Base-by-base conservation (phyloP, 2,797 vertebrate genomes). In the Streptopelia turtur region DNA sequence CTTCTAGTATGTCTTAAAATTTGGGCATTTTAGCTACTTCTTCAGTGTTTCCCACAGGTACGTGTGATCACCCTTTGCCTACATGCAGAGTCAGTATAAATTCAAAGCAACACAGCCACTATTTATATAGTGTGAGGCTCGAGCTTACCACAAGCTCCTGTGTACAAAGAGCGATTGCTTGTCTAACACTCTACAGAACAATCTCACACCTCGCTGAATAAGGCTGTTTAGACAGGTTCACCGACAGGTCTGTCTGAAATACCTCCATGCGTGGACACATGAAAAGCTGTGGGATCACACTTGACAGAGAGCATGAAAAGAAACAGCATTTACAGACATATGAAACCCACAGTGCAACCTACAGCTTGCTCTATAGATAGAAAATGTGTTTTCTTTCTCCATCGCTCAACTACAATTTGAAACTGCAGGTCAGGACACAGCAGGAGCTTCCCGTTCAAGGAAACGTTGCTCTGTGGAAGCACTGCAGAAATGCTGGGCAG, bases 91-190 rank as follows among this genome's bases (percentile, higher is more conserved):
- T 22, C 22, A 33, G 31, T 9, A 65, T n/a, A 53, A 79, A 76
- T 65, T 53, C 37, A 65, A 64, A 87, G 50, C 81, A 71, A 18
- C n/a, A 8, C 13, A 14, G 12, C 23, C 31, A 10, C 5, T 53
- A 39, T 78, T 33, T 87, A 47, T 45, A 24, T 6, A 66, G n/a
- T 0, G 0, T 24, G 50, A 68, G 41, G 22, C 45, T 41, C 50
- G 59, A 89, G 61, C 43, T 47, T 3, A 65, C n/a, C 43, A 37
- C 64, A 66, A 69, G 43, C 43, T 91, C 43, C 53, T 8, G 2
- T 0, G 0, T 9, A 31, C 31, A 5, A 56, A 24, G 71, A 31
- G 56, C 0, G 39, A 24, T 50, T 33, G 13, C 56, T 31, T 83
- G 53, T 61, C 68, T 70, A 22, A 6, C 25, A 5, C 1, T 1